Percentiles rank a stretch among this genome's conserved stretches.
phyloP scores from a whole-genome alignment of 2,888 invertebrate species.

The Odontothrips loti region DNA sequence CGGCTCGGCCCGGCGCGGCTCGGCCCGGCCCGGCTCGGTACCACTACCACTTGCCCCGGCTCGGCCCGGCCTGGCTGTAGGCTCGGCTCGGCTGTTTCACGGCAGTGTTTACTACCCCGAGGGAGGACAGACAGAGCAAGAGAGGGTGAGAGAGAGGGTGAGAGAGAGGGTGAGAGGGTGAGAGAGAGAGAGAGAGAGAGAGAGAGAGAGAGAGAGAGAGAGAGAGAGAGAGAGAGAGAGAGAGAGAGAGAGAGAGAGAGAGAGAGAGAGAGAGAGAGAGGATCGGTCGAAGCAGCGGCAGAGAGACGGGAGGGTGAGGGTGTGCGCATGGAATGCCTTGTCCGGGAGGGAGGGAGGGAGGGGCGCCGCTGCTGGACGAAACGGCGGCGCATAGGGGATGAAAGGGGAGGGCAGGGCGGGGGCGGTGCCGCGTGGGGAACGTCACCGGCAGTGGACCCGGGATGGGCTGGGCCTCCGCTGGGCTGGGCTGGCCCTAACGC shows the following conservation, averaged over 20 bases:
- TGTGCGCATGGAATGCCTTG: neutral
- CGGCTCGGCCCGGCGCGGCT: conserved; percentile 27
- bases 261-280: neutral
- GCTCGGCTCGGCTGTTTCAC: conserved; percentile 12
- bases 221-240: neutral
- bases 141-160: neutral
- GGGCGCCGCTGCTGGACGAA: neutral
- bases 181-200: neutral
- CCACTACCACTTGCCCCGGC: too few species aligned
- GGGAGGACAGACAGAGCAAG: neutral
- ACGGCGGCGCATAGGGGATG: neutral
- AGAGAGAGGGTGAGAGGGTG: neutral
- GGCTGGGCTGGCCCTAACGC: too few species aligned
- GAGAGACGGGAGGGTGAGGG: neutral
- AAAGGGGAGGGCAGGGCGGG: neutral
- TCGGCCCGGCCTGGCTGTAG: neutral
- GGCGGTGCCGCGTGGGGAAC: too few species aligned
- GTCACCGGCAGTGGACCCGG: too few species aligned
- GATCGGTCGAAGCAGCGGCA: neutral
- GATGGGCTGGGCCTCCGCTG: too few species aligned
- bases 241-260: neutral
- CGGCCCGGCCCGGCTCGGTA: conserved; percentile 28
- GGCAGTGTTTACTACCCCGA: neutral
- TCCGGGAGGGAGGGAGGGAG: neutral
- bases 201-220: neutral